A percentile compares a stretch with the other conserved stretches of the same genome.
Conservation (phyloP, 1,140 invertebrate species). For the Daktulosphaira vitifoliae region DNA sequence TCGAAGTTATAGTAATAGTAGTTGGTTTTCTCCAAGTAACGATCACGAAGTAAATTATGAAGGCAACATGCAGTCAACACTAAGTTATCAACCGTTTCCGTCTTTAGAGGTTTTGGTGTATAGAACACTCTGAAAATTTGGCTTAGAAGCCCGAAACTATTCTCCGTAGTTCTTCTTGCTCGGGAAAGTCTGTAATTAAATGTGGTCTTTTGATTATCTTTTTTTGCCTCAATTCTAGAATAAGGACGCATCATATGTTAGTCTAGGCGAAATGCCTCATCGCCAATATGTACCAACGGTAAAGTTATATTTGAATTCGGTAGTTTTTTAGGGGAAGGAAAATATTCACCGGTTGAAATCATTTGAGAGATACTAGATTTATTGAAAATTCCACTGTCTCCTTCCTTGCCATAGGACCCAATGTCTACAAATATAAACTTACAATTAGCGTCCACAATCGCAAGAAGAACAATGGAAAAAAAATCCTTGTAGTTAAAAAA, state of each 20-base stretch:
- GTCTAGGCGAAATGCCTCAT: too few relatives aligned
- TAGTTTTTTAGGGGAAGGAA: constrained; percentile 8
- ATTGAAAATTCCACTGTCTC: constrained; percentile 34
- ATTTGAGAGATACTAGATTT: too few relatives aligned
- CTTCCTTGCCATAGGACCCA: constrained; percentile 29
- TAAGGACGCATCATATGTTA: constrained; percentile 18
- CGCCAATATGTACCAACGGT: too few relatives aligned
- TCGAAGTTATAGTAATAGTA: background rate
- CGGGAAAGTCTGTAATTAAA: too few relatives aligned
- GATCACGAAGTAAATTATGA: background rate
- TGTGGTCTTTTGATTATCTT: constrained; percentile 36
- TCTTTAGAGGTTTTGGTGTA: background rate
- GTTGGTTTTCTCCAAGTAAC: background rate
- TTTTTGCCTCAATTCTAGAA: constrained; percentile 3
- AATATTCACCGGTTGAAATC: constrained; percentile 15
- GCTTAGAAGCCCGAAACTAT: constrained; percentile 3
- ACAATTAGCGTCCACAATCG: constrained; percentile 17
- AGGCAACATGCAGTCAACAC: constrained; percentile 1
- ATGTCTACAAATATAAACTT: constrained; percentile 16
- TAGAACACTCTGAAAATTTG: too few relatives aligned
- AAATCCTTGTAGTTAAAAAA: constrained; percentile 39
- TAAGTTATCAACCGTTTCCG: background rate
- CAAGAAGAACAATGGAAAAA: constrained; percentile 32
- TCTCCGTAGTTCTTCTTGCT: constrained; percentile 11
- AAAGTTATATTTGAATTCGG: constrained; percentile 1